These are phyloP conservation scores for Lycia hirtaria DNA, from an alignment of 2,888 invertebrate species.

Conservation along the genomic window DNA sequence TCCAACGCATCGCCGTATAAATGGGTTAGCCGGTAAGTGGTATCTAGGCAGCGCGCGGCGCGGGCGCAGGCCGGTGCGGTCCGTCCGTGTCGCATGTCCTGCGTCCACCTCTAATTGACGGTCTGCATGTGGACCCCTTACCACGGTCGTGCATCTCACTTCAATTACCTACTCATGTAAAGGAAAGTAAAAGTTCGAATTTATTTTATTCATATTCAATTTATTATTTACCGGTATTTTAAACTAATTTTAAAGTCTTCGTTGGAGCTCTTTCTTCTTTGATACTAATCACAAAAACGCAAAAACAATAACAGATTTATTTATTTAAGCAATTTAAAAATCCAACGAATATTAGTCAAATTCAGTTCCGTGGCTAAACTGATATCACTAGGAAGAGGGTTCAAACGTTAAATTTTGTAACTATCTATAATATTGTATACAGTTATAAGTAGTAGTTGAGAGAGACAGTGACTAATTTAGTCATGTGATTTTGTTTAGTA, in stretches of 20 bases:
- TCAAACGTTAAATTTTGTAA: no score
- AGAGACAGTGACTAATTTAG: no score
- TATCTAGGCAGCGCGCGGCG: conserved; percentile 63
- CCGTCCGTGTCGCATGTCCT: conserved; percentile 45
- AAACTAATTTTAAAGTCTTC: background rate
- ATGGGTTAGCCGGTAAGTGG: conserved; percentile 85
- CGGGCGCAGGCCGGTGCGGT: conserved; percentile 45
- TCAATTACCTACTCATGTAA: background rate
- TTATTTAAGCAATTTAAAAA: no score
- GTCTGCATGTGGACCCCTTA: conserved; percentile 41
- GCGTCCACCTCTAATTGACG: conserved; percentile 48
- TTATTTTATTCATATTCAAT: background rate
- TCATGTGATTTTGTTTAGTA: no score
- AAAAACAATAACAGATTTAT: no score
- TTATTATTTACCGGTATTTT: background rate
- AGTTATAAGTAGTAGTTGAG: no score
- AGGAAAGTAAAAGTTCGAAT: conserved; percentile 10
- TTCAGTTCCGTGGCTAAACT: no score
- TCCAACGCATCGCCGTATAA: conserved; percentile 73
- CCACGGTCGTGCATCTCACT: conserved; percentile 10
- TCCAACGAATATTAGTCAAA: no score
- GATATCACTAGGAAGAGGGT: no score
- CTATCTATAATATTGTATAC: no score
- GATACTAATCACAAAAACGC: no score
- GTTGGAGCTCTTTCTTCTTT: no score